Conservation (phyloP, 2,113 vertebrate species). For the Petrocephalus zakoni region DNA sequence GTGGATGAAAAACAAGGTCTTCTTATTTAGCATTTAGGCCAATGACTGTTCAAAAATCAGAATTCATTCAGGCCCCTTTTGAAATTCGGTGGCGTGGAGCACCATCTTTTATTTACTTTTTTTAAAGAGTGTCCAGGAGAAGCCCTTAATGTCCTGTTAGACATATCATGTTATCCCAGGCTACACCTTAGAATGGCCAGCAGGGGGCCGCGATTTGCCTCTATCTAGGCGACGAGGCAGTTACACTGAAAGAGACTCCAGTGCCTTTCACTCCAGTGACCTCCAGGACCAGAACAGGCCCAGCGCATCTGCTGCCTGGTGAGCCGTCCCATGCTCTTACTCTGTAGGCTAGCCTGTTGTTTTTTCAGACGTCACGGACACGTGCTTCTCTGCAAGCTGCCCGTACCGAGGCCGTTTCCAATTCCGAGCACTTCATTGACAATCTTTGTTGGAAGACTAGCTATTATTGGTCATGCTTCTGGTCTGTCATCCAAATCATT, state of each 20-base stretch:
- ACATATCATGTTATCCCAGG: conserved; percentile 20
- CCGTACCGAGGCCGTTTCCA: not conserved
- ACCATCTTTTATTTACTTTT: not conserved
- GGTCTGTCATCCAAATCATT: not conserved
- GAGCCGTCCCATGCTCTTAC: not conserved
- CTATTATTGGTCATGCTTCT: not conserved
- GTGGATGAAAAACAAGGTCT: not conserved
- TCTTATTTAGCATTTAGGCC: conserved; percentile 18
- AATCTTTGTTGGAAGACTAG: not conserved
- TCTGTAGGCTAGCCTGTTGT: not conserved
- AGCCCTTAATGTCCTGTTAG: not conserved
- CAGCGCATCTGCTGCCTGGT: not conserved
- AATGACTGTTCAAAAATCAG: conserved; percentile 23
- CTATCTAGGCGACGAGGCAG: conserved; percentile 35
- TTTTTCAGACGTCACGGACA: not conserved
- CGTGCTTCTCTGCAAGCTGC: not conserved
- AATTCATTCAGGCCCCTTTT: conserved; percentile 20
- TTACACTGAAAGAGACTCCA: conserved; percentile 63
- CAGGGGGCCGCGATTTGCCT: conserved; percentile 5
- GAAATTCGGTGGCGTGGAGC: not conserved
- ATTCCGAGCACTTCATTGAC: not conserved
- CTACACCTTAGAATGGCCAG: conserved; percentile 1
- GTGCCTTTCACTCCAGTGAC: conserved; percentile 64
- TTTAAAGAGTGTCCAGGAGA: not conserved
- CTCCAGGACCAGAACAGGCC: conserved; percentile 24